Evolutionary conservation across 1,140 invertebrate species (phyloP), one percentile per base, ranked within the genome.

Genomic region (Phenacoccus solenopsis): DNA sequence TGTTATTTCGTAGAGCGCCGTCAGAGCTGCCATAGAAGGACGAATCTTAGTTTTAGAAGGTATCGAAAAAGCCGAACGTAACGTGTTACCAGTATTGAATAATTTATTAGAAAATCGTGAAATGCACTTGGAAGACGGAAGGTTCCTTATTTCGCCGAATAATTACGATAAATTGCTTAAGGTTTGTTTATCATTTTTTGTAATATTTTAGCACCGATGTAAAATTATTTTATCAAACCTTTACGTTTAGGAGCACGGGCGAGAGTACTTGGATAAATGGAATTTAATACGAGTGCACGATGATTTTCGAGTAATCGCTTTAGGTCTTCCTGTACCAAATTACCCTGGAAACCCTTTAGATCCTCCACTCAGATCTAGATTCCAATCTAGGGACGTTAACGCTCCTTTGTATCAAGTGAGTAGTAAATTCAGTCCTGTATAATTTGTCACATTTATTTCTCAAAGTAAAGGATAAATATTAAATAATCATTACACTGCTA

Each of bases 41-140:
- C 83, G 95, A 70, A 84, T 98, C 27, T 82, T 98, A 12, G 82
- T 98, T n/a, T 81, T 98, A 24, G 96, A 98, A 80, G 96, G 96
- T 5, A 93, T 98, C 69, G 96, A 98, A 81, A 98, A 98, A 78
- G 94, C 94, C 0, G 96, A 98, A 78, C 80, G 96, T 69, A 98
- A 98, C 83, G 94, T 98, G 28, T 81, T 98, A 57, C 96, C 96
- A 56, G 90, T 98, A 38, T 78, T 98, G n/a, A 98, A 98, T 80
- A 98, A 98, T 82, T 83, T 98, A 27, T 80, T 98, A n/a, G 96
- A 98, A 82, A 98, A 98, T 80, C 82, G 96, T 68, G 96, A 98
- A 81, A 98, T 98, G 94, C 93, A 98, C 79, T 81, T 98, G 57
- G 96, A 98, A 82, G 95, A 98, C 85, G 96, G 96, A 0, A 81